Evolutionary conservation across 2,797 vertebrate genomes (phyloP), one percentile per base, ranked within the genome.

Genomic region (Chelidonichthys spinosus): DNA sequence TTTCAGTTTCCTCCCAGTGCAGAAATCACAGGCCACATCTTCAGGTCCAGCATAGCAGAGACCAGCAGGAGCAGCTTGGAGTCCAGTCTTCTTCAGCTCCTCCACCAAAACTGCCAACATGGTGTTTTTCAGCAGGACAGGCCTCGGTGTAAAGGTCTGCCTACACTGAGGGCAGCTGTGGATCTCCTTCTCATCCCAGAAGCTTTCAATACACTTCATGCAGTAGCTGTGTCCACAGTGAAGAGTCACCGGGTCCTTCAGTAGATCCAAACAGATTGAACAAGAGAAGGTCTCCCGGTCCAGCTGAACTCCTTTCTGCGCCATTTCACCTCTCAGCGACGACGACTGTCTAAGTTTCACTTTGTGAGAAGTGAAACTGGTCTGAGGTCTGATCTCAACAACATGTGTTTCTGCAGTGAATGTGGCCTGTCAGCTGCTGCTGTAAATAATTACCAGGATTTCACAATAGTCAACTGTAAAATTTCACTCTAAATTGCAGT

Each of bases 241-340:
- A 47, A 17, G n/a, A 47, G 46, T 3, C 46, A 56, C 35, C 8
- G 54, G 54, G 39, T 56, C 54, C 15, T 56, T 56, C 2, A 56
- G 54, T 10, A 39, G 14, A n/a, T 56, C 54, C 36, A 56, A 17
- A 39, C 54, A 56, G 54, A 56, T 39, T 0, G 55, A 35, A 61
- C 68, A 70, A 18, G 14, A 70, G 25, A 61, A 50, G 4, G 7
- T 33, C 7, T 50, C 56, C 1, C 0, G 36, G 37, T 61, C 46
- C n/a, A 69, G 35, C 5, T 49, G 43, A 69, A 40, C 4, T 59
- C 66, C 66, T 59, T 10, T 5, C 44, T 49, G 36, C 36, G 44
- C 67, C 68, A 70, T 60, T 42, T 52, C 68, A 6, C 55, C 8
- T 11, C 13, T 32, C 43, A 37, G 9, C 13, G 2, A 5, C 18